Evolutionary conservation across 2,797 vertebrate species (phyloP).

Genomic region (Chiroxiphia lanceolata): DNA sequence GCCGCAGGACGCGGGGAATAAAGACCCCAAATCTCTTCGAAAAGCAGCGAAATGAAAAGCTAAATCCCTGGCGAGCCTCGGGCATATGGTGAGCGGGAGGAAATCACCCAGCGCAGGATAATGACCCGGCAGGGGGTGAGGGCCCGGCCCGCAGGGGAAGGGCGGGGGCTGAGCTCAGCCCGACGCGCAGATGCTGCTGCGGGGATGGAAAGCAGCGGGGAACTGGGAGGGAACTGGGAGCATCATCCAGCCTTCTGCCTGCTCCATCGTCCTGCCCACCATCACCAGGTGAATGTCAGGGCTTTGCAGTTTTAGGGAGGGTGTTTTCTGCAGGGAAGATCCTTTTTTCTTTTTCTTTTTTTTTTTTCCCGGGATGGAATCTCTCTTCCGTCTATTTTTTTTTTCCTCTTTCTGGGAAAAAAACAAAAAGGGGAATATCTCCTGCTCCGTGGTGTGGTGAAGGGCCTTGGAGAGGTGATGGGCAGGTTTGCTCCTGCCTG

Average conservation of each 20-base stretch:
- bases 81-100: conserved; percentile 55
- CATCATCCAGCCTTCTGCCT: neutral
- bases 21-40: neutral
- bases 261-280: neutral
- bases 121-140: conserved; percentile 19
- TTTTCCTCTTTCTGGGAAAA: neutral
- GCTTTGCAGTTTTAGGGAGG: neutral
- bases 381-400: neutral
- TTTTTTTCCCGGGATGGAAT: neutral
- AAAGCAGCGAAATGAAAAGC: conserved; percentile 24
- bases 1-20: neutral
- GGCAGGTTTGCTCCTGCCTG: neutral
- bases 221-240: neutral
- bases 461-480: neutral
- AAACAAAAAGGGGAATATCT: too few relatives aligned
- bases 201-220: neutral
- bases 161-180: neutral
- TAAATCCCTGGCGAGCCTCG: neutral
- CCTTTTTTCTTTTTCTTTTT: neutral
- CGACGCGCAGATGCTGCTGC: neutral
- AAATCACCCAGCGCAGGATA: conserved; percentile 8
- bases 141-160: neutral
- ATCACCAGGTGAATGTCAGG: neutral
- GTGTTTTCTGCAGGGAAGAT: neutral
- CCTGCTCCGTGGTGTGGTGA: neutral